Evolutionary conservation across 2,113 vertebrate species (phyloP), one percentile per base, ranked within the genome.

Genomic region (Chionis minor): DNA sequence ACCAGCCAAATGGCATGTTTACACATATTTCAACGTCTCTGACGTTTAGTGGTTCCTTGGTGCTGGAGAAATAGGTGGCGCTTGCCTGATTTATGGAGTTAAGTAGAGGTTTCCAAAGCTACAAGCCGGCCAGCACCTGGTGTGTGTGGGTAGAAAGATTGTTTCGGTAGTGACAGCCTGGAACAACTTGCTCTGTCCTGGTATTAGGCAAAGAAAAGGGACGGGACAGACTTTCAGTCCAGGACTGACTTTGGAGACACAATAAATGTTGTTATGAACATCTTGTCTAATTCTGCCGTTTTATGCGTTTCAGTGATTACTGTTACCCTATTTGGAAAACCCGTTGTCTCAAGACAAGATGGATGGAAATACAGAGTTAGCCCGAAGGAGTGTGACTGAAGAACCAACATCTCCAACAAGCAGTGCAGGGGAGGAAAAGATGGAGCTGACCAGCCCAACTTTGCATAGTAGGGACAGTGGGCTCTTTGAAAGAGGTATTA

Each of bases 401-500:
- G 94, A 93, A 94, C 54, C 73, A 69, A 14, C 63, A 30, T 89
- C 80, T 82, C 58, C 6, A 2, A 56, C 2, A 1, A 88, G 45
- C n/a, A 52, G 42, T 8, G 9, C 13, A 6, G 45, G 19, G 32
- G 49, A 88, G 14, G 85, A 94, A 75, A 84, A 86, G 32, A 32
- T 14, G 8, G 75, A 89, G 26, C 49, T 78, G 47, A 77, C 59
- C 47, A 63, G 61, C 86, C 24, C 80, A 54, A 35, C 61, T 32
- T 59, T 2, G 0, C 71, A 59, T 2, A 75, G 70, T 4, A 33
- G 27, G 40, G 72, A 90, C 38, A 84, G 27, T 10, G 92, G 89
- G 8, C 74, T 87, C 71, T 77, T 92, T 86, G 90, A 92, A 82
- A 95, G 88, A 92, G 67, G 86, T 7, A 20, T 97, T 85, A 95